Evolutionary conservation across 2,888 invertebrate species (phyloP).

Genomic region (Carterocephalus palaemon): DNA sequence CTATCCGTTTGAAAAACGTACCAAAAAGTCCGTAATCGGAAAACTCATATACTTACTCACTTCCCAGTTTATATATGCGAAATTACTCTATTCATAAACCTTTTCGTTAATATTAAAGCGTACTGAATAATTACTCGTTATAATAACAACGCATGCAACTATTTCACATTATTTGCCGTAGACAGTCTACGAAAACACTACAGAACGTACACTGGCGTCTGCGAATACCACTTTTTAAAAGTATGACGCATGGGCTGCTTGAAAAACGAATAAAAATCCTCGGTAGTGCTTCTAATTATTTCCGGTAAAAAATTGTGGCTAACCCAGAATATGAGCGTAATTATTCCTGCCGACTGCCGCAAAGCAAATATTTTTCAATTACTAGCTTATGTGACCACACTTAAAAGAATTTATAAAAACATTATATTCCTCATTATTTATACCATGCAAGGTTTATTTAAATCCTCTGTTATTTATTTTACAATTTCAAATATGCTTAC

Average conservation of each 20-base stretch:
- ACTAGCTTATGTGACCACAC: slow-evolving; percentile 8
- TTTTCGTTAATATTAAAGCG: too few relatives aligned
- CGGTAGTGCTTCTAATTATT: slow-evolving; percentile 20
- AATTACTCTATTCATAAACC: too few relatives aligned
- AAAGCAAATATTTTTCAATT: slow-evolving; percentile 10
- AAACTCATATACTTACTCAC: too few relatives aligned
- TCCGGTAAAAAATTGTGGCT: slow-evolving; percentile 14
- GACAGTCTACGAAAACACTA: slow-evolving; percentile 9
- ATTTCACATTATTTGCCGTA: background rate
- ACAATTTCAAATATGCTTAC: too few relatives aligned
- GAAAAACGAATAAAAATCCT: slow-evolving; percentile 11
- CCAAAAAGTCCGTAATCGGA: too few relatives aligned
- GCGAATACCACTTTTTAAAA: slow-evolving; percentile 13
- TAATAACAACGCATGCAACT: too few relatives aligned
- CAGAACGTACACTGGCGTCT: slow-evolving; percentile 9
- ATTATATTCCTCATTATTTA: too few relatives aligned
- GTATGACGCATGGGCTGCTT: slow-evolving; percentile 9
- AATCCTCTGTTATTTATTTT: too few relatives aligned
- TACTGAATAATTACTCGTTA: too few relatives aligned
- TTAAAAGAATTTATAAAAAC: background rate
- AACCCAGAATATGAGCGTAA: slow-evolving; percentile 18
- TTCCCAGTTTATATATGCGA: too few relatives aligned
- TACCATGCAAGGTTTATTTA: too few relatives aligned
- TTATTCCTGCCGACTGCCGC: slow-evolving; percentile 1
- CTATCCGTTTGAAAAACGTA: too few relatives aligned